Base-by-base conservation (phyloP, 2,888 invertebrate species). In the Acronicta leporina region DNA sequence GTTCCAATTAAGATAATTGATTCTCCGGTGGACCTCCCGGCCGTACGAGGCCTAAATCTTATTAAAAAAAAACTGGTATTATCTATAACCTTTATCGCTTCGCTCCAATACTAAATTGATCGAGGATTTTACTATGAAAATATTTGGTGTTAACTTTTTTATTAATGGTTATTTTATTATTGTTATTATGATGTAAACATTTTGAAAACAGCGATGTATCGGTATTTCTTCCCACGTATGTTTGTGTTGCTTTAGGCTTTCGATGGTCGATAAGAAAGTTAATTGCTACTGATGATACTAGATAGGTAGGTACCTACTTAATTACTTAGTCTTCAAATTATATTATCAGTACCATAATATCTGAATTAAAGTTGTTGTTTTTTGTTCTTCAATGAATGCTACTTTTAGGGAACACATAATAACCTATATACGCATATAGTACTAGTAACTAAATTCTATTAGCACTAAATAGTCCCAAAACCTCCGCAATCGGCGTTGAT, bases 1-100 rank as follows among this genome's bases (percentile, higher is more conserved):
- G 78, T 84, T 80, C 91, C 92, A 92, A 93, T 93, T 92, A 93
- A 92, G 89, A 89, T 91, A 93, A 94, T 92, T 92, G 92, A 92
- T 89, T 92, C 83, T 75, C 80, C 79, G 65, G 11, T 77, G 77
- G 89, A 87, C 91, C 89, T 86, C 87, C 88, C 85, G 82, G 80
- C 81, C 72, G 68, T 63, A 27, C 59, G 83, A 82, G 83, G 83
- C 74, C 82, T 82, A 81, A 81, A 77, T 67, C 58, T 74, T 48
- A 40, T 77, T 79, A 84, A 83, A 87, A 87, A 79, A 73, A 63
- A 73, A 83, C 82, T 80, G 68, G 56, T 75, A 81, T 80, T 84
- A 86, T 83, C 71, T 73, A 51, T 35, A 68, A 73, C 69, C 80
- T 80, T 80, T 73, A 79, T 77, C 79, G 65, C 14, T 40, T 54